Conservation (phyloP, 1,140 invertebrate genomes). For the Panonychus citri region DNA sequence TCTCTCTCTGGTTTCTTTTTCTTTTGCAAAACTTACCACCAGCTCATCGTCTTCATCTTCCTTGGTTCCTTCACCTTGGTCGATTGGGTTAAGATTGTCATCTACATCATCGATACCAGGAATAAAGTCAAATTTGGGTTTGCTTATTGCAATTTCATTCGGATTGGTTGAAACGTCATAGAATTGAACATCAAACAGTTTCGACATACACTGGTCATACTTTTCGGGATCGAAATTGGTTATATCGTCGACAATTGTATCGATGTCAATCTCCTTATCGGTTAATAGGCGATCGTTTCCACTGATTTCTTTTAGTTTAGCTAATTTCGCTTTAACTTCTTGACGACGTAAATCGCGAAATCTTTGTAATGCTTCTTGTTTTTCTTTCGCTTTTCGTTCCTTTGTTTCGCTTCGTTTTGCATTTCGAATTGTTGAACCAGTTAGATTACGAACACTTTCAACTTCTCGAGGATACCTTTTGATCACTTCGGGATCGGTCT, state of each 20-base stretch:
- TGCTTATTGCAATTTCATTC: constrained; percentile 36
- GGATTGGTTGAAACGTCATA: constrained; percentile 27
- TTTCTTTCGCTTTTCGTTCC: constrained; percentile 49
- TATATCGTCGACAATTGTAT: constrained; percentile 15
- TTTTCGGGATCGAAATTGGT: constrained; percentile 80
- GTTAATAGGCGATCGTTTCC: constrained; percentile 34
- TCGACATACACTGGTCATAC: constrained; percentile 62
- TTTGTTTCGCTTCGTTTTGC: constrained; percentile 42
- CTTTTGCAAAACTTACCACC: constrained; percentile 9
- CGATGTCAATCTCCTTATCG: constrained; percentile 27
- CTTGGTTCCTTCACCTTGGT: constrained; percentile 32
- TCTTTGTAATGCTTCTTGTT: constrained; percentile 45
- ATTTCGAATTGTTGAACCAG: constrained; percentile 46
- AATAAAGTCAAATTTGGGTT: constrained; percentile 54
- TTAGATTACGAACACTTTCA: constrained; percentile 5
- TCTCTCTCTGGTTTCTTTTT: no score
- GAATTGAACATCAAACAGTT: constrained; percentile 59
- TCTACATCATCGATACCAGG: constrained; percentile 35
- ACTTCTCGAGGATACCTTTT: constrained; percentile 10
- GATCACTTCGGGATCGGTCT: constrained; percentile 5
- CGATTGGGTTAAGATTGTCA: constrained; percentile 30
- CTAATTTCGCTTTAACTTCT: constrained; percentile 71
- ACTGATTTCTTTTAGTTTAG: constrained; percentile 65
- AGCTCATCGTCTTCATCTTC: constrained; percentile 18
- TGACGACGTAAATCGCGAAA: constrained; percentile 63